These are phyloP conservation scores for Stylophora pistillata DNA, from an alignment of 64 coral and sea anemone genomes.

Conservation along the genomic window DNA sequence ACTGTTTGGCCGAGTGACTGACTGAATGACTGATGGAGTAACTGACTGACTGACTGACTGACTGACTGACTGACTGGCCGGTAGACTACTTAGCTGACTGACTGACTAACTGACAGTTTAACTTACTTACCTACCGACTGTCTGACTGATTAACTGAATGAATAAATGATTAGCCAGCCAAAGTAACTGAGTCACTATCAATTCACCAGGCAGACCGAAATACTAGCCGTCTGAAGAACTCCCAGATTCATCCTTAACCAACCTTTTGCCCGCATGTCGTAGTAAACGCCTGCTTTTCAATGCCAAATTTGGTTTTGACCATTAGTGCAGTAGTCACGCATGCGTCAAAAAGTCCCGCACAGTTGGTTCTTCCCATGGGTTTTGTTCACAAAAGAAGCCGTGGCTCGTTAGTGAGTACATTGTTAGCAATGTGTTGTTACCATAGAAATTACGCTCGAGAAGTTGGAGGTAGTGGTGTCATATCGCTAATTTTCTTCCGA, in stretches of 20 bases:
- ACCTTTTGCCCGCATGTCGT: conserved; percentile 6
- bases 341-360: neutral
- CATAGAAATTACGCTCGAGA: neutral
- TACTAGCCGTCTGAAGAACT: neutral
- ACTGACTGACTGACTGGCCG: conserved; percentile 42
- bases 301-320: neutral
- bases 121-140: neutral
- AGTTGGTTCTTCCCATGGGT: neutral
- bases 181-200: no score
- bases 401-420: neutral
- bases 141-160: neutral
- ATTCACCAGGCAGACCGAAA: neutral
- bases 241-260: neutral
- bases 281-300: neutral
- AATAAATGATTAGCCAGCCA: neutral
- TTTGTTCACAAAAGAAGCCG: neutral
- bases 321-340: neutral
- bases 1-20: neutral
- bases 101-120: conserved; percentile 11
- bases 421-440: neutral
- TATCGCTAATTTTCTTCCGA: no score
- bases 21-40: neutral
- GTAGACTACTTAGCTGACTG: conserved; percentile 24
- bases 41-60: conserved; percentile 6
- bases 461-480: neutral